phyloP scores from a whole-genome alignment of 2,113 vertebrate species.

The Colistium nudipinnis region DNA sequence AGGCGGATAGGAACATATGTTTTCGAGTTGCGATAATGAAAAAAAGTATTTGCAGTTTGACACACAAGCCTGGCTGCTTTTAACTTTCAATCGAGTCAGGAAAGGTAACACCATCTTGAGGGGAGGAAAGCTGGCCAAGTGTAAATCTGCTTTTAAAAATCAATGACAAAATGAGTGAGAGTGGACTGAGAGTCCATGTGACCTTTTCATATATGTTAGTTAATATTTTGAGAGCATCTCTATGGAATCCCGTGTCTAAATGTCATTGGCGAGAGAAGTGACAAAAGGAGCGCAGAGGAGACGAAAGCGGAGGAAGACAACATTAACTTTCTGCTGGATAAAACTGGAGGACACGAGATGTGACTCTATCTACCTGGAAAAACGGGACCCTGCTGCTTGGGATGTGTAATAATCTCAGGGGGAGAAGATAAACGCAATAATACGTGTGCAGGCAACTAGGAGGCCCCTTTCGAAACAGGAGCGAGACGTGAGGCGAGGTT shows the following conservation, averaged over 20 bases:
- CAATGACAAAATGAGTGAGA: constrained; percentile 12
- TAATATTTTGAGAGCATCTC: constrained; percentile 29
- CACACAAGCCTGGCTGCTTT: neutral
- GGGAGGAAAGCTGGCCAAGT: neutral
- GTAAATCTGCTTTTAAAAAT: constrained; percentile 23
- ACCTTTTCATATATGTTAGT: constrained; percentile 43
- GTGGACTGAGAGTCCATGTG: constrained; percentile 5
- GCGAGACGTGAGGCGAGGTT: constrained; percentile 41
- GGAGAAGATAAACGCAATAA: constrained; percentile 56
- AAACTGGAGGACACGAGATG: constrained; percentile 46
- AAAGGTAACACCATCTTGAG: constrained; percentile 17
- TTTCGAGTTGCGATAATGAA: constrained; percentile 19
- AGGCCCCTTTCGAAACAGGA: constrained; percentile 30
- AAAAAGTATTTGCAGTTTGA: constrained; percentile 15
- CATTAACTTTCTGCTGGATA: constrained; percentile 27
- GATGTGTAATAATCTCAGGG: constrained; percentile 30
- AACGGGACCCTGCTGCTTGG: constrained; percentile 12
- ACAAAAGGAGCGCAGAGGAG: neutral
- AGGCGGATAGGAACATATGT: constrained; percentile 27
- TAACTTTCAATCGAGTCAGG: constrained; percentile 23
- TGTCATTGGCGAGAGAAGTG: constrained; percentile 26
- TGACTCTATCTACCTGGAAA: constrained; percentile 24
- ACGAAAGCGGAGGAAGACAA: neutral
- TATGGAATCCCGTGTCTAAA: constrained; percentile 23
- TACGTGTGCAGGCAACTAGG: constrained; percentile 18